Evolutionary conservation across 2,113 vertebrate genomes (phyloP), one percentile per base, ranked within the genome.

Genomic region (Rhodinocichla rosea): DNA sequence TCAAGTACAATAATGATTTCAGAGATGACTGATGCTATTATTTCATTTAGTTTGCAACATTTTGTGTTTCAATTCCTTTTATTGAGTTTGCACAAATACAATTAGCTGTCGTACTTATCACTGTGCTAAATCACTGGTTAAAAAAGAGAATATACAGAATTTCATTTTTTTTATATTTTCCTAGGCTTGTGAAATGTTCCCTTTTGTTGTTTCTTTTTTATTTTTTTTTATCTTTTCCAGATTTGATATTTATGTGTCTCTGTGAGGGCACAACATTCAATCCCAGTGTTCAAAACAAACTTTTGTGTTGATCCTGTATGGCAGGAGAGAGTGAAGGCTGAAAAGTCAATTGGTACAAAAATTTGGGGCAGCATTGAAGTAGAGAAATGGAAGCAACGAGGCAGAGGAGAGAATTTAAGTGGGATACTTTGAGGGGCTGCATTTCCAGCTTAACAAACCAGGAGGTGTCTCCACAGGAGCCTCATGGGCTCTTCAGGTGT

Each of bases 21-120:
- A 83, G 62, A 71, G 56, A 37, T 77, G 47, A 63, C 45, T 94
- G 84, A 59, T 73, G 60, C 50, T 83, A 47, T 94, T 92, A 65
- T 75, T 95, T 90, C 68, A 9, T 79, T 77, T 55, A 23, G 11
- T 75, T 93, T 64, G 26, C 53, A 83, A 24, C 32, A 22, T 74
- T 93, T 82, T 70, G 9, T 76, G 28, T 70, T 83, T 64, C 49
- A 62, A 0, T 79, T 56, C 22, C 56, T 87, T 87, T 90, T 42
- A 42, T 32, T 74, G 39, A 47, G 9, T 89, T 90, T 83, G 27
- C 56, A 47, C 8, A 77, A 73, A 62, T 87, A 53, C 49, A 68
- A 79, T 62, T 57, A 74, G 10, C 63, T 55, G 22, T 47, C 1
- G 1, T 50, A 45, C 28, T 76, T 80, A 83, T 63, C 15, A 1